Evolutionary conservation across 2,113 vertebrate genomes (phyloP), one percentile per base, ranked within the genome.

Genomic region (Hippolais icterina): DNA sequence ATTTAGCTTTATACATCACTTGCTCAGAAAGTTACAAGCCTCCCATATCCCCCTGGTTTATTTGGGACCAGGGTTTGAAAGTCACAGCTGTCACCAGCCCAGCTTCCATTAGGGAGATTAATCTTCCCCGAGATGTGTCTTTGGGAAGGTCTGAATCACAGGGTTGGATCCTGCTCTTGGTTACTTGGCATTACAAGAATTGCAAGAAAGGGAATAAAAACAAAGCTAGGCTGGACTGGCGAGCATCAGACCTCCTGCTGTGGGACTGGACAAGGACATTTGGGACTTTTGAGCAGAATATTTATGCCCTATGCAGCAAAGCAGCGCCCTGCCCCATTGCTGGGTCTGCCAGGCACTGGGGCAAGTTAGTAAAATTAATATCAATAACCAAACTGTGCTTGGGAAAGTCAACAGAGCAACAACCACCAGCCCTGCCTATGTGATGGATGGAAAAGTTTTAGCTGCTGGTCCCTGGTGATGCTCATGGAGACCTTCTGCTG

Each of bases 81-180:
- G 87, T 46, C 84, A 47, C 42, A 90, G 71, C 83, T 92, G 82
- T 64, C 83, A 85, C 44, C 76, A 39, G 53, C 42, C 75, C 59
- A 3, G 59, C 66, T 94, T 87, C 87, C 84, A 91, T 69, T 29
- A 80, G 66, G 33, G 54, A 90, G 53, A 93, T 63, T 89, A 78
- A 87, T 96, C 56, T 87, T 94, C 35, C 68, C 47, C 0, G 0
- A 89, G 72, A 94, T 61, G 56, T 61, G 50, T 53, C 72, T 54
- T 56, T 47, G 71, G 86, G 63, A 95, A 95, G 91, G n/a, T 89
- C 63, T 94, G 89, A 93, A 91, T 87, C 87, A 90, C 37, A 49
- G 61, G 52, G 72, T 0, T 93, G 91, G 94, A 91, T 81, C 65
- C 77, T 64, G 57, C 37, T 69, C 52, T 29, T 11, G 7, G 60